Percentiles rank a stretch among this genome's conserved stretches.
Evolutionary conservation across 2,797 vertebrate species (phyloP).

Genomic region (Pseudochromis fuscus): DNA sequence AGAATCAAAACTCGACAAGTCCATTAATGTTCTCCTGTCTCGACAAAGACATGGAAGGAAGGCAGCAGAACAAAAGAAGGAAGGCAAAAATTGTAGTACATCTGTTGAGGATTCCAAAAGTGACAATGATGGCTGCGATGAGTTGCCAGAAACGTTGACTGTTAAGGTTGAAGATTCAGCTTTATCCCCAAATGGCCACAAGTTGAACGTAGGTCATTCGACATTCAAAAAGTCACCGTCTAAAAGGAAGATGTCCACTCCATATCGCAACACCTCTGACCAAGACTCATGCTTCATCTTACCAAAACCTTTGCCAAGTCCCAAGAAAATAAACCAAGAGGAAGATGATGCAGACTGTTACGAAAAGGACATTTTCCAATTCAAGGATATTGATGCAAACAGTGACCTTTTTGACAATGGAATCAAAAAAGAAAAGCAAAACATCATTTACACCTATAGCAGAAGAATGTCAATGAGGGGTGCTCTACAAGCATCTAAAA

Average conservation of each 20-base stretch:
- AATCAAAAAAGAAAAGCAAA: constrained; percentile 78
- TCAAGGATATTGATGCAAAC: constrained; percentile 81
- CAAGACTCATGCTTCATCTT: constrained; percentile 95
- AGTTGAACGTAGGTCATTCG: constrained; percentile 76
- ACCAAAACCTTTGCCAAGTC: constrained; percentile 91
- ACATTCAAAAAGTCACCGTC: constrained; percentile 81
- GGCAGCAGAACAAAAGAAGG: constrained; percentile 82
- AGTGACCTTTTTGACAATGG: constrained; percentile 68
- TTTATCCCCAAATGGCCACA: constrained; percentile 78
- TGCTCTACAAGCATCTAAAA: constrained; percentile 79
- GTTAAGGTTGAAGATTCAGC: constrained; percentile 70
- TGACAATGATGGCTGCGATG: constrained; percentile 74
- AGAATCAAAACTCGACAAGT: constrained; percentile 89
- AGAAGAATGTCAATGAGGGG: constrained; percentile 83
- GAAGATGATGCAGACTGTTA: constrained; percentile 88
- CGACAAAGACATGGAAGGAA: constrained; percentile 88
- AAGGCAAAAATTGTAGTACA: constrained; percentile 84
- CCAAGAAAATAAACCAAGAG: constrained; percentile 89
- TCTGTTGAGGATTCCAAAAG: constrained; percentile 77
- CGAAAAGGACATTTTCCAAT: constrained; percentile 89
- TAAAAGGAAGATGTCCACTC: constrained; percentile 88
- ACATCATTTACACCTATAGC: constrained; percentile 81
- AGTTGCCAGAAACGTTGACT: constrained; percentile 76
- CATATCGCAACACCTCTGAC: constrained; percentile 94
- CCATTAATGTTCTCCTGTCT: constrained; percentile 88